Percentiles rank a stretch among this genome's conserved stretches.
These are phyloP conservation scores for Chaunax sp. DNA, from an alignment of 2,797 vertebrate species.

Conservation along the genomic window DNA sequence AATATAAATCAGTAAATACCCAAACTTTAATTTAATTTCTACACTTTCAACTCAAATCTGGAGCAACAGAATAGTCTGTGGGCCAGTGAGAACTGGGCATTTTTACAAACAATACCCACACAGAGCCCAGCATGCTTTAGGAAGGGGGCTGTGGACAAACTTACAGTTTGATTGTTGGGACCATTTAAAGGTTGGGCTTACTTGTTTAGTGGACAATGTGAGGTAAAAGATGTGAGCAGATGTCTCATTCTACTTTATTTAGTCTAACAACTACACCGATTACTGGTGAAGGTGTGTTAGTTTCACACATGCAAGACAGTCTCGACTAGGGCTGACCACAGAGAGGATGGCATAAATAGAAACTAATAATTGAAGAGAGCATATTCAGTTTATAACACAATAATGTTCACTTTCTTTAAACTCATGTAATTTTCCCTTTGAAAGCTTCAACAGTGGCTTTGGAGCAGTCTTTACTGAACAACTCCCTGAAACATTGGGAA, in stretches of 20 bases:
- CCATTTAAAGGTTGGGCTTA: not conserved
- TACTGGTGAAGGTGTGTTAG: not conserved
- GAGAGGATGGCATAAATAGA: too few relatives aligned
- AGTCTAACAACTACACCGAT: not conserved
- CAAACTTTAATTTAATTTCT: too few relatives aligned
- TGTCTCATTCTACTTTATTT: not conserved
- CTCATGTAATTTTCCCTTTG: constrained; percentile 44
- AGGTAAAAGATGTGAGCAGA: constrained; percentile 11
- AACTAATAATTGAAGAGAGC: not conserved
- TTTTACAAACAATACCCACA: constrained; percentile 70
- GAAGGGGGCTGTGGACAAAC: constrained; percentile 52
- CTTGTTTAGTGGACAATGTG: constrained; percentile 4
- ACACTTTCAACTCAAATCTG: not conserved
- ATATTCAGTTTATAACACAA: constrained; percentile 9
- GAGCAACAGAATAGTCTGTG: constrained; percentile 17
- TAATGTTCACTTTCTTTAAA: constrained; percentile 33
- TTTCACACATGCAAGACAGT: not conserved
- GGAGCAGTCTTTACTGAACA: constrained; percentile 18
- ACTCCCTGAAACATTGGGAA: constrained; percentile 38
- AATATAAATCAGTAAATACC: not conserved
- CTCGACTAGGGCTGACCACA: too few relatives aligned
- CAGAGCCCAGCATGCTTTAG: constrained; percentile 59
- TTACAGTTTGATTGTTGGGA: constrained; percentile 26
- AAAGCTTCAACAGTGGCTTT: constrained; percentile 25
- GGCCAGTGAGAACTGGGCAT: constrained; percentile 61